Base-by-base conservation (phyloP, 2,888 invertebrate genomes). In the Harpalus rufipes region DNA sequence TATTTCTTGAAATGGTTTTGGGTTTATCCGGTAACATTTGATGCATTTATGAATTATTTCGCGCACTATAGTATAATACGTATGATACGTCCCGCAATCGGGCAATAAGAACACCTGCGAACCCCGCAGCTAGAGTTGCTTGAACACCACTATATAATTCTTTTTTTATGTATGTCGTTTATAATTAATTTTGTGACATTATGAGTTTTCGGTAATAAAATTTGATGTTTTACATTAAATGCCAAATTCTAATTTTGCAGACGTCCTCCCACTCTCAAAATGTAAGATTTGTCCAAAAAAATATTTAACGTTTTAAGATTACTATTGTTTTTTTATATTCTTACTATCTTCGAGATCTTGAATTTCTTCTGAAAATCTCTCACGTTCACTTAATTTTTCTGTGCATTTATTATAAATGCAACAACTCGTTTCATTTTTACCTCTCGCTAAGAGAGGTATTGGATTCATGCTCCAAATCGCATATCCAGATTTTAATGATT, bases 71-170 rank as follows among this genome's bases (percentile, higher is more conserved):
- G n/a, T n/a, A n/a, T n/a, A n/a, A n/a, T n/a, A n/a, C n/a, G n/a
- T n/a, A n/a, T n/a, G n/a, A 41, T 21, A 51, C 51, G 18, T 63
- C 80, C 79, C 82, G 86, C 7, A 32, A 76, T 25, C 82, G 16
- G 8, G 56, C 81, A 61, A 85, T 82, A n/a, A n/a, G n/a, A 21
- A 41, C 65, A 25, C 41, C 87, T 44, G 78, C 86, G 39, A 68
- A 86, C n/a, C n/a, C 86, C 63, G 87, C 63, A 51, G 84, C 44
- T 16, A 10, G 87, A 86, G 25, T 82, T 86, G n/a, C 86, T 85
- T 14, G 89, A 81, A 41, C 88, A 87, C 6, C 89, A 82, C 6
- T 88, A 82, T 7, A 87, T 87, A 21, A 88, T 83, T 0, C 87
- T 86, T 6, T 86, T n/a, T 84, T 18, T 78, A 51, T 65, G 87